Conservation (phyloP, 2,888 invertebrate species). For the Drosophila ochracea region DNA sequence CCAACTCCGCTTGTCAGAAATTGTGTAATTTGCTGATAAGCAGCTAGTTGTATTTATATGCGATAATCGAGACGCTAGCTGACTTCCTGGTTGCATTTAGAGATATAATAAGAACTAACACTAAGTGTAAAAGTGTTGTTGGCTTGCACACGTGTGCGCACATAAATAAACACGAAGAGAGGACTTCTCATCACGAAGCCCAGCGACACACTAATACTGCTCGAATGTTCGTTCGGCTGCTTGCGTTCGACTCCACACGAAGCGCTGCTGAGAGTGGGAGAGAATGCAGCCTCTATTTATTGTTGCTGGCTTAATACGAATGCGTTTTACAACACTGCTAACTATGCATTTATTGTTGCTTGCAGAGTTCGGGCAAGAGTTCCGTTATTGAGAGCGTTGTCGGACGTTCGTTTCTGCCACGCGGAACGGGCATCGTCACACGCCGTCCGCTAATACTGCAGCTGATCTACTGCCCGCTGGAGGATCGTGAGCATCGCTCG, state of each 20-base stretch:
- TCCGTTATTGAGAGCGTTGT: conserved; percentile 99
- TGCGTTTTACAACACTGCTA: not conserved
- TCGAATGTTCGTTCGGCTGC: not conserved
- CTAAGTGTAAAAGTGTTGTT: not conserved
- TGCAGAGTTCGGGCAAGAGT: conserved; percentile 99
- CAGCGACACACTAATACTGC: not conserved
- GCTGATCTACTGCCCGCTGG: conserved; percentile 95
- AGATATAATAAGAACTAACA: conserved; percentile 1
- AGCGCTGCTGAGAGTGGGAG: not conserved
- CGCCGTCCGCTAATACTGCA: conserved; percentile 97
- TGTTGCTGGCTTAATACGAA: not conserved
- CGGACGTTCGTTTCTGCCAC: conserved; percentile 97
- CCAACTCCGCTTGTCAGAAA: conserved; percentile 1
- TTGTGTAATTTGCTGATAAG: conserved; percentile 29
- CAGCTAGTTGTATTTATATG: not conserved
- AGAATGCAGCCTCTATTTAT: not conserved
- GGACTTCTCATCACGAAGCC: not conserved
- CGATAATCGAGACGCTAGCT: conserved; percentile 25
- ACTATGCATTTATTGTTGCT: conserved; percentile 1
- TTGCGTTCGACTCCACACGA: not conserved
- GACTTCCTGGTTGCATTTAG: conserved; percentile 8
- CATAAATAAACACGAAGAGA: not conserved
- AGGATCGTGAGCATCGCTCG: conserved; percentile 94
- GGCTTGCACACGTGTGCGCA: not conserved
- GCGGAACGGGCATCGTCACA: conserved; percentile 99